Percentiles rank a stretch among this genome's conserved stretches.
Conservation (phyloP, 92 coral and sea anemone genomes). For the Parazoanthus darwini region DNA sequence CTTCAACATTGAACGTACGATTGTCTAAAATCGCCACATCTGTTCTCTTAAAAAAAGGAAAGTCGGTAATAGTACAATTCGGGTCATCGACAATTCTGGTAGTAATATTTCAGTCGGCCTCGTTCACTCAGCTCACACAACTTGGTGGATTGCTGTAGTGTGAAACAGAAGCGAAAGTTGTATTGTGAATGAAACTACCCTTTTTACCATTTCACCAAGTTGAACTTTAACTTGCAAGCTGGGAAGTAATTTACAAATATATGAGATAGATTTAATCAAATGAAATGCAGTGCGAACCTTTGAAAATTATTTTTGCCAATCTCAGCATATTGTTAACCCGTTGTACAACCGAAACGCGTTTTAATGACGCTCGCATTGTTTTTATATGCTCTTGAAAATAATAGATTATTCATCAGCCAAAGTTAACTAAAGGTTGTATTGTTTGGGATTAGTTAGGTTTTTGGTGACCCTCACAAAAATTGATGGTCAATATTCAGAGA, state of each 20-base stretch:
- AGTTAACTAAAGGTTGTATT: background rate
- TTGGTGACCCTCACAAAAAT: background rate
- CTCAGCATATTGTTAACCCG: constrained; percentile 7
- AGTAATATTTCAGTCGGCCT: background rate
- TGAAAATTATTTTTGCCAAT: constrained; percentile 7
- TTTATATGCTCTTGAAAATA: background rate
- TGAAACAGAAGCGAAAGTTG: background rate
- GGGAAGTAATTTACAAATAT: background rate
- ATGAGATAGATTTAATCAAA: background rate
- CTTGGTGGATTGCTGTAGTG: background rate
- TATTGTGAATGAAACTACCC: background rate
- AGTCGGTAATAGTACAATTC: background rate
- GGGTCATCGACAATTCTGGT: background rate
- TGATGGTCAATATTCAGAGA: background rate
- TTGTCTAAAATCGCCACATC: constrained; percentile 8
- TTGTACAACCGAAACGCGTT: background rate
- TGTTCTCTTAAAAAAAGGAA: background rate
- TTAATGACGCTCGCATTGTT: background rate
- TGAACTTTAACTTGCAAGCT: background rate
- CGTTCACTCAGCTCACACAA: background rate
- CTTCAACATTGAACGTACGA: constrained; percentile 23
- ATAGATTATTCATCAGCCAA: background rate
- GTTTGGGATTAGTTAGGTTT: background rate
- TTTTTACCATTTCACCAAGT: background rate
- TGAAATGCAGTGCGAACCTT: background rate